These are phyloP conservation scores for Orchestia grillus DNA, from an alignment of 1,140 invertebrate genomes.

Conservation along the genomic window DNA sequence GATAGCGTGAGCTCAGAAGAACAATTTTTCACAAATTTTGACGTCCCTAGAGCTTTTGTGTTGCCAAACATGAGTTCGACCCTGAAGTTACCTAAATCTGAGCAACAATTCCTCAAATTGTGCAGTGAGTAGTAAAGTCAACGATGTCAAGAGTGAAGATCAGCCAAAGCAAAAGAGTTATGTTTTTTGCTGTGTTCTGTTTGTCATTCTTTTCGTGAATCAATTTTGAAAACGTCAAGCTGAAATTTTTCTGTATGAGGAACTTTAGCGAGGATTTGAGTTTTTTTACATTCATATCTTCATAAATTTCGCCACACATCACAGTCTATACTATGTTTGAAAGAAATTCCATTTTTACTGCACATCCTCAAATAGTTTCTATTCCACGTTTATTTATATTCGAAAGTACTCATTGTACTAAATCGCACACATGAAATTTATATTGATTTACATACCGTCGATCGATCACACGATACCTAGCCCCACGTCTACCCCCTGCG, in stretches of 20 bases:
- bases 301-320: background rate
- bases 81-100: background rate
- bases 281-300: background rate
- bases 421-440: background rate
- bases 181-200: background rate
- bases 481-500: background rate
- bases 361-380: background rate
- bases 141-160: background rate
- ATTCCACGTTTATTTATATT: background rate
- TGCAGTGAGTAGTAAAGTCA: background rate
- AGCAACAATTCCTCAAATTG: background rate
- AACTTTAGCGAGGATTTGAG: background rate
- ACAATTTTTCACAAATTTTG: background rate
- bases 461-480: background rate
- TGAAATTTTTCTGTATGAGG: background rate
- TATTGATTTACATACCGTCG: background rate
- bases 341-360: background rate
- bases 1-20: background rate
- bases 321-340: too few relatives aligned
- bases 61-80: background rate
- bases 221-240: background rate
- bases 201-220: background rate
- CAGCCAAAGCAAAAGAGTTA: background rate
- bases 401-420: background rate
- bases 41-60: background rate